A percentile compares a stretch with the other conserved stretches of the same genome.
These are phyloP conservation scores for Ornithorhynchus anatinus DNA, from an alignment of 2,113 vertebrate species.

Conservation along the genomic window DNA sequence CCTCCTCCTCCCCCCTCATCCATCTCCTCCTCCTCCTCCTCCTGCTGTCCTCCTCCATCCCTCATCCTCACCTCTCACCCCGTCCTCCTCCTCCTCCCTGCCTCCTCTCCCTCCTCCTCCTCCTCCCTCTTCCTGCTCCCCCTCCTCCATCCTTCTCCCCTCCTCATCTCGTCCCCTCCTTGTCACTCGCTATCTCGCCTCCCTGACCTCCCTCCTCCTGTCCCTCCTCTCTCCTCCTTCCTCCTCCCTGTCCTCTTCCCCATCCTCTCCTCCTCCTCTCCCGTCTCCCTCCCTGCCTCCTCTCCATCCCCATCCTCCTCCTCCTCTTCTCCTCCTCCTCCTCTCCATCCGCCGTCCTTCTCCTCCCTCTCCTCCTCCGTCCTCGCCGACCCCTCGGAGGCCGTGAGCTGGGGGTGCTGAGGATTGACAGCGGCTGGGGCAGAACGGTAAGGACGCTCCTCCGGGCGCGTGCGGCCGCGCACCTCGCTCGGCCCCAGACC, in stretches of 20 bases:
- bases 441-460: too few species aligned
- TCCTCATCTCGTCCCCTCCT: too few species aligned
- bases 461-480: too few species aligned
- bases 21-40: too few species aligned
- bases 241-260: too few species aligned
- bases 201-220: neutral
- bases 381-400: too few species aligned
- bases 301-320: neutral
- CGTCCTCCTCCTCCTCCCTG: neutral
- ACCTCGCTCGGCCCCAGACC: too few species aligned
- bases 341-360: neutral
- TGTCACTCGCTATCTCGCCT: neutral
- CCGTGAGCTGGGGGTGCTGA: too few species aligned
- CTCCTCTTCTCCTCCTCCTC: conserved; percentile 19
- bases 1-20: neutral
- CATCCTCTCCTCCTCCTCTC: neutral
- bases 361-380: neutral
- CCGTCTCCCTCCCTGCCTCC: neutral
- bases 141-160: neutral
- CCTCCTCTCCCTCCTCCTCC: neutral
- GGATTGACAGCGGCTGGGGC: too few species aligned
- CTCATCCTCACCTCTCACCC: neutral
- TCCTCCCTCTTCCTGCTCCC: neutral
- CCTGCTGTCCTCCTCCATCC: neutral
- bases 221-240: neutral